phyloP scores from a whole-genome alignment of 2,888 invertebrate species.

The Calliphora vomitoria region DNA sequence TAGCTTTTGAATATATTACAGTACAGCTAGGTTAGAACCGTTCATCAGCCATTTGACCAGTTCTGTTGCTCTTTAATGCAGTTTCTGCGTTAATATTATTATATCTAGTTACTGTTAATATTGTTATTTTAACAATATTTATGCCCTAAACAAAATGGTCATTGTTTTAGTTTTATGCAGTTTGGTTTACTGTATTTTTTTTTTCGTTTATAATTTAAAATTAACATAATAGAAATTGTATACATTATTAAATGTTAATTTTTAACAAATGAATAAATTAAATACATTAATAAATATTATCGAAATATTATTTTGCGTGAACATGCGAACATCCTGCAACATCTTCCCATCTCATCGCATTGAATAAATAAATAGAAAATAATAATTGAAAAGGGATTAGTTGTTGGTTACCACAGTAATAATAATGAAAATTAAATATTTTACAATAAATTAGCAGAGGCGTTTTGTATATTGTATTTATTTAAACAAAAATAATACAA shows the following conservation, averaged over 20 bases:
- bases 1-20: too few species aligned
- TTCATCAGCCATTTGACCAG: too few species aligned
- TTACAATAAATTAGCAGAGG: slow-evolving; percentile 37
- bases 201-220: background rate
- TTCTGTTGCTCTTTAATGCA: too few species aligned
- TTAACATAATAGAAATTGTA: slow-evolving; percentile 35
- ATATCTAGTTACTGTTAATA: background rate
- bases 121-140: too few species aligned
- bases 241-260: slow-evolving; percentile 54
- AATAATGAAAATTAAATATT: slow-evolving; percentile 57
- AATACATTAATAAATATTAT: slow-evolving; percentile 34
- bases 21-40: too few species aligned
- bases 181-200: background rate
- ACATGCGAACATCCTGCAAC: slow-evolving; percentile 21
- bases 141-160: too few species aligned
- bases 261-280: slow-evolving; percentile 52
- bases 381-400: slow-evolving; percentile 66
- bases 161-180: background rate
- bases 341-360: slow-evolving; percentile 13
- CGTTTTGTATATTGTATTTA: background rate
- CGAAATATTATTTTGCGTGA: slow-evolving; percentile 16
- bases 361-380: slow-evolving; percentile 53
- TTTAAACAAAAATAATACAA: slow-evolving; percentile 16
- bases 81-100: background rate
- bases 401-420: slow-evolving; percentile 55